Base-by-base conservation (phyloP, 2,888 invertebrate genomes). In the Andrena fulva region DNA sequence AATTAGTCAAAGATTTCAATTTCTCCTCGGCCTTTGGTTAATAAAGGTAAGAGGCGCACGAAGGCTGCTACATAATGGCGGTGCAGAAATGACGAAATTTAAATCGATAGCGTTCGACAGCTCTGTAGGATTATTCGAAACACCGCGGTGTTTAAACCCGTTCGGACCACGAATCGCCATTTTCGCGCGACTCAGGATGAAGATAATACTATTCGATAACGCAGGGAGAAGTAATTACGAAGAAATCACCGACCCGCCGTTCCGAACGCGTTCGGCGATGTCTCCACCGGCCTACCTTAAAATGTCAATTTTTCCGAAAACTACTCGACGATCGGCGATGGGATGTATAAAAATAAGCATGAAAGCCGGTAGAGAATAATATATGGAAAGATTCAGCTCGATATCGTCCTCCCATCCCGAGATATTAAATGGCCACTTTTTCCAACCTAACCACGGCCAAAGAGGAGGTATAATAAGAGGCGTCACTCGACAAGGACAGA, bases 401-500 rank as follows among this genome's bases (percentile, higher is more conserved):
- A 87, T 90, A 90, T 69, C 83, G 62, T 7, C 4, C 12, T 0
- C 76, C 66, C 82, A 77, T 91, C 35, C 0, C 20, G 86, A 91
- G 88, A 85, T 92, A 91, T 77, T 72, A 89, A 77, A 80, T 81
- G 67, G 71, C 80, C 80, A 73, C 89, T 90, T 91, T 91, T 89
- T 83, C 70, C 75, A 82, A 80, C 66, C 64, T 27, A 8, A 12
- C 42, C 12, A 20, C 52, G 29, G 54, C 33, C 56, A n/a, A n/a
- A n/a, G n/a, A n/a, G n/a, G n/a, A n/a, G n/a, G n/a, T n/a, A n/a
- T n/a, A n/a, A n/a, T n/a, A n/a, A n/a, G n/a, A n/a, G n/a, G n/a
- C n/a, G n/a, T n/a, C n/a, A n/a, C n/a, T n/a, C n/a, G n/a, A n/a
- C n/a, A n/a, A n/a, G n/a, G n/a, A n/a, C n/a, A n/a, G n/a, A n/a